These are phyloP conservation scores for Podiceps cristatus DNA, from an alignment of 2,113 vertebrate species.

Conservation along the genomic window DNA sequence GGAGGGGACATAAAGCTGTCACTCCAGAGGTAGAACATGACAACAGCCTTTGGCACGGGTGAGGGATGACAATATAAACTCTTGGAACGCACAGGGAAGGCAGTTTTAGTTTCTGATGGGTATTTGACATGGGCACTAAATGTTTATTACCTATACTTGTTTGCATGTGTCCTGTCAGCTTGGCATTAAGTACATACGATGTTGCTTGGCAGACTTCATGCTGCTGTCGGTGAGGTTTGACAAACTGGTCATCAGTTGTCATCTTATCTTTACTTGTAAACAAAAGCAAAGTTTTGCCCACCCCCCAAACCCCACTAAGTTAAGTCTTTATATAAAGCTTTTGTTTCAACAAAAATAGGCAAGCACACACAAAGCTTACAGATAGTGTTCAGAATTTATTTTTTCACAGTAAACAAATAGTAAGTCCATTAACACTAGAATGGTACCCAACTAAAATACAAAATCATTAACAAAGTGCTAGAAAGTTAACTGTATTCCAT, in stretches of 20 bases:
- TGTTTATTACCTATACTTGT: not conserved
- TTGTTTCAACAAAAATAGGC: not conserved
- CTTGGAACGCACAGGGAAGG: not conserved
- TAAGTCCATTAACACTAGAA: not conserved
- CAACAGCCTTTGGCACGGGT: not conserved
- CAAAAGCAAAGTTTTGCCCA: not conserved
- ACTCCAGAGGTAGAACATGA: not conserved
- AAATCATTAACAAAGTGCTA: not conserved
- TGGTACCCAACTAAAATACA: too few species aligned
- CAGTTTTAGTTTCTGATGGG: not conserved
- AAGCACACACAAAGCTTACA: accelerated
- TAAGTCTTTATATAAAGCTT: not conserved
- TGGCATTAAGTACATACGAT: not conserved
- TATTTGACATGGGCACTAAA: not conserved
- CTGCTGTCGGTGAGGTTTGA: not conserved
- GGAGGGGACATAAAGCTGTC: not conserved
- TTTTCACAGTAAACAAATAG: not conserved
- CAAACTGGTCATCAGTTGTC: not conserved
- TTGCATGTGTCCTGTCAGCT: not conserved
- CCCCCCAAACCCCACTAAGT: not conserved
- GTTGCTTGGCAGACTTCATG: not conserved
- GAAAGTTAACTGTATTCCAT: not conserved
- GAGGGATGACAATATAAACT: not conserved
- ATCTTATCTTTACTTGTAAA: not conserved
- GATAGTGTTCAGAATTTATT: not conserved